Evolutionary conservation across 2,113 vertebrate species (phyloP).

Genomic region (Urocolius indicus): DNA sequence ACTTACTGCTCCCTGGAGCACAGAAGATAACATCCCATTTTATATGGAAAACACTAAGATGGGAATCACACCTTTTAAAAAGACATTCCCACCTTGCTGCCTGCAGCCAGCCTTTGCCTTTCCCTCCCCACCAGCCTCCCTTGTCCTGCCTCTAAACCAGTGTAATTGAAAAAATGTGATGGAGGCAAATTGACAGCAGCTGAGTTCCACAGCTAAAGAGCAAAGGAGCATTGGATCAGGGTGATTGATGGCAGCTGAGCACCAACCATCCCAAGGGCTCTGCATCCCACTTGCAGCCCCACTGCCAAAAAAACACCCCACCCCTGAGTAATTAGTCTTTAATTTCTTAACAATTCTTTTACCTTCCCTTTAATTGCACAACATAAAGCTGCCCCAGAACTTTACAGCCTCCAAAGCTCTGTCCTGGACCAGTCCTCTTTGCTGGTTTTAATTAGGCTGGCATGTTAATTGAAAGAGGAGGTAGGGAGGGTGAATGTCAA

Average conservation of each 20-base stretch:
- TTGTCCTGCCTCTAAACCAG: constrained; percentile 48
- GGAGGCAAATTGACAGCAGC: constrained; percentile 82
- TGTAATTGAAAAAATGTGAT: constrained; percentile 81
- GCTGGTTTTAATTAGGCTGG: constrained; percentile 84
- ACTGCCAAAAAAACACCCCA: no score
- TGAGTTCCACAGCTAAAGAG: constrained; percentile 52
- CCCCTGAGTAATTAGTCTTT: constrained; percentile 82
- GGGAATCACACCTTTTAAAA: constrained; percentile 76
- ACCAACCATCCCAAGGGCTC: constrained; percentile 20
- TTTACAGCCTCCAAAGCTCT: constrained; percentile 78
- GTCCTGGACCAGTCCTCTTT: constrained; percentile 70
- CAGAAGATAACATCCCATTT: constrained; percentile 12
- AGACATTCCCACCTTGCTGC: constrained; percentile 74
- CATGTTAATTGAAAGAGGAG: constrained; percentile 62
- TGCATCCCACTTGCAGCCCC: constrained; percentile 59
- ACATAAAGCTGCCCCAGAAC: constrained; percentile 84
- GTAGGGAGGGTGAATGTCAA: background rate
- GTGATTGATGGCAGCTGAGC: constrained; percentile 67
- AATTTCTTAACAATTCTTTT: constrained; percentile 83
- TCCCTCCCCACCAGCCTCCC: constrained; percentile 53
- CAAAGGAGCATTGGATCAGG: constrained; percentile 45
- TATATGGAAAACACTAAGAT: constrained; percentile 73
- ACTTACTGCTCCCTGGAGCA: constrained; percentile 15
- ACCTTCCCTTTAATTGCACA: constrained; percentile 81
- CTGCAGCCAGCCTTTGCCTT: constrained; percentile 38